These are phyloP conservation scores for Tenthredo notha DNA, from an alignment of 2,888 invertebrate species.

Conservation along the genomic window DNA sequence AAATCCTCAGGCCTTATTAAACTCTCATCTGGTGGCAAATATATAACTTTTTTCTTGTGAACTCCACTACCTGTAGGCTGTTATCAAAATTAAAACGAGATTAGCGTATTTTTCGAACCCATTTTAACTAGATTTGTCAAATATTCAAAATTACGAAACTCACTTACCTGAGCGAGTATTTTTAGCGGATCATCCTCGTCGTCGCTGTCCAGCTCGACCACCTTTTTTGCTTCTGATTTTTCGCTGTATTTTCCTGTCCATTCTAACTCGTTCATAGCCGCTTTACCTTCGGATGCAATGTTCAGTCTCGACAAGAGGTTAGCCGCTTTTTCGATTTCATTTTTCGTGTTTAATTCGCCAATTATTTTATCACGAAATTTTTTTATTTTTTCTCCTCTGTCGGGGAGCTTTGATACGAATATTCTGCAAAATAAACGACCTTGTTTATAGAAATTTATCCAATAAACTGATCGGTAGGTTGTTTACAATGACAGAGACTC, in stretches of 20 bases:
- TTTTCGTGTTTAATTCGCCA: conserved; percentile 78
- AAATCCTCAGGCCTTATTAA: conserved; percentile 81
- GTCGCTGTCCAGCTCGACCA: conserved; percentile 81
- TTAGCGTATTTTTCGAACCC: not conserved
- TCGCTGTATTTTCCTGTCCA: conserved; percentile 80
- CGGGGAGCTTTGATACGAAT: conserved; percentile 81
- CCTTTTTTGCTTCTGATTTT: conserved; percentile 70
- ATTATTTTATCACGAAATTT: conserved; percentile 79
- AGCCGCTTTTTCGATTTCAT: conserved; percentile 80
- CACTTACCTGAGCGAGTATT: conserved; percentile 80
- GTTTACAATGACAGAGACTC: not conserved
- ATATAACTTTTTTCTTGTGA: conserved; percentile 79
- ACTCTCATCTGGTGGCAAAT: conserved; percentile 78
- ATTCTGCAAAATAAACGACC: conserved; percentile 70
- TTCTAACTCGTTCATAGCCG: conserved; percentile 81
- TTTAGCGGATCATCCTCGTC: conserved; percentile 82
- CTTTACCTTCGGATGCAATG: conserved; percentile 78
- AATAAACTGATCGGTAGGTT: not conserved
- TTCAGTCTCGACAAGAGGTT: conserved; percentile 80
- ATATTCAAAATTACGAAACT: conserved; percentile 55
- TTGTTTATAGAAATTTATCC: not conserved
- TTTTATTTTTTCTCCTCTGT: conserved; percentile 82
- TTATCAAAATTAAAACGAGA: conserved; percentile 1
- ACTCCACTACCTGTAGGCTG: conserved; percentile 77
- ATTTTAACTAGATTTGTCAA: conserved; percentile 37